A percentile compares a stretch with the other conserved stretches of the same genome.
Conservation (phyloP, 2,113 vertebrate genomes). For the Vulpes lagopus region DNA sequence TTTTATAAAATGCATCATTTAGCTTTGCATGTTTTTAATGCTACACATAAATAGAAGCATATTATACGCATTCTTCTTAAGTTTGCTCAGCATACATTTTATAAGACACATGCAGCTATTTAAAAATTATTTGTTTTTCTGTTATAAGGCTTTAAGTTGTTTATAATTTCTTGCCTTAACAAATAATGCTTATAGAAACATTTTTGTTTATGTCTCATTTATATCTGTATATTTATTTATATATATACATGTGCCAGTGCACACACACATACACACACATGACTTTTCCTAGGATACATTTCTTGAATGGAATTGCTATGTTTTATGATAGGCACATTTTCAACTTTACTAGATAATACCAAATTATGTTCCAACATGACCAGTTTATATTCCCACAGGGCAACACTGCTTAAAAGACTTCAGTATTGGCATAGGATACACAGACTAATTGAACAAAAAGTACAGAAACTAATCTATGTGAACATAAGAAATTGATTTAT, state of each 20-base stretch:
- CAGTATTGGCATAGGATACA: not conserved
- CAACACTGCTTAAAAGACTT: not conserved
- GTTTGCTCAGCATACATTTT: conserved; percentile 34
- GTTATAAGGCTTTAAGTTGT: not conserved
- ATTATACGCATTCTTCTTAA: not conserved
- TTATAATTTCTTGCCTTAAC: not conserved
- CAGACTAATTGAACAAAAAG: not conserved
- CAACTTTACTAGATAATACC: not conserved
- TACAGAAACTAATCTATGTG: not conserved
- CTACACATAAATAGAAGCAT: not conserved
- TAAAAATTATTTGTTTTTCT: not conserved
- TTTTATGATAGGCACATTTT: not conserved
- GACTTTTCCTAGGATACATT: not conserved
- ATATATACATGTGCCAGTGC: not conserved
- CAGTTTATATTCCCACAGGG: not conserved
- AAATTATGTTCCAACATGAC: not conserved
- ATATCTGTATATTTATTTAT: not conserved
- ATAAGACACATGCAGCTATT: not conserved
- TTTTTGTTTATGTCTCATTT: not conserved
- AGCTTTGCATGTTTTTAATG: conserved; percentile 10
- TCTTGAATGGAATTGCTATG: not conserved
- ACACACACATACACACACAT: not conserved
- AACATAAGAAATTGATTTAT: not conserved
- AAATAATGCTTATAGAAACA: conserved; percentile 21
- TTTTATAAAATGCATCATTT: not conserved